Conservation (phyloP, 2,113 vertebrate species). For the Ophthalmotilapia sp. region DNA sequence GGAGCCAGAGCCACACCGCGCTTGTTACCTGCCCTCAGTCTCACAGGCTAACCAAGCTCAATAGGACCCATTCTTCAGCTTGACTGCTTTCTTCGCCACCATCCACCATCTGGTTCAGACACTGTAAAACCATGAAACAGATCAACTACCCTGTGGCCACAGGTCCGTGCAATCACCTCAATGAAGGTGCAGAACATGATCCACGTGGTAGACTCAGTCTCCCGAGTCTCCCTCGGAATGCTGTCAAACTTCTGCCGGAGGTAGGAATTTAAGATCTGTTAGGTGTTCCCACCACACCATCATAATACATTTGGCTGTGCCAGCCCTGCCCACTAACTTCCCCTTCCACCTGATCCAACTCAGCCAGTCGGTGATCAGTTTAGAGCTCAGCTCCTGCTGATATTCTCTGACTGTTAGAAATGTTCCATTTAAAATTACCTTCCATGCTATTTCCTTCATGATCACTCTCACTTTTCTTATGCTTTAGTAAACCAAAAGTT, state of each 20-base stretch:
- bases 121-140: background rate
- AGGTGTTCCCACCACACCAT: background rate
- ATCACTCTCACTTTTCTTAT: background rate
- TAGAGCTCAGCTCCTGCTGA: background rate
- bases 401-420: background rate
- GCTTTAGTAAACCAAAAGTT: background rate
- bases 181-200: background rate
- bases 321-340: background rate
- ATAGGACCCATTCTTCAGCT: background rate
- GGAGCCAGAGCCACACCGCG: background rate
- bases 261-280: background rate
- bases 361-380: background rate
- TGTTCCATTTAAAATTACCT: background rate
- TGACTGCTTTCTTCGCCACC: background rate
- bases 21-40: background rate
- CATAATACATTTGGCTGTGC: background rate
- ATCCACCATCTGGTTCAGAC: background rate
- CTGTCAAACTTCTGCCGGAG: background rate
- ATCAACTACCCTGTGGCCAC: background rate
- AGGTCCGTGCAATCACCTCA: background rate
- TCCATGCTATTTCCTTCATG: background rate
- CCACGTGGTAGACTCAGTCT: background rate
- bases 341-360: background rate
- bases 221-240: background rate
- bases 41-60: background rate